Evolutionary conservation across 2,888 invertebrate genomes (phyloP).

Genomic region (Calliscelio sp.): DNA sequence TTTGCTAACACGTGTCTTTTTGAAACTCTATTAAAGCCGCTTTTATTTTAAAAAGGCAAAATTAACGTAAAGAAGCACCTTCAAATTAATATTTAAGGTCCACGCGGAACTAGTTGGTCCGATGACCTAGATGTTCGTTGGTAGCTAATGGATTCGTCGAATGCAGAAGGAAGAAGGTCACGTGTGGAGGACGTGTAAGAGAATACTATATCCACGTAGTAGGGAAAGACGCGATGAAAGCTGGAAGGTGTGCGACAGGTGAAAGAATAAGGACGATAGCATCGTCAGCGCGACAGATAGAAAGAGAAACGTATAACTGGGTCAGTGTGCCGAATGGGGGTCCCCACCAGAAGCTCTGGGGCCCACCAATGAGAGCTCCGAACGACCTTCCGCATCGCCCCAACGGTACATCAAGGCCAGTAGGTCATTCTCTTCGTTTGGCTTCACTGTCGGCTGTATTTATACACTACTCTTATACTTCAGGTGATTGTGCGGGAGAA

Average conservation of each 20-base stretch:
- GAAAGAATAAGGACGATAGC: slow-evolving; percentile 58
- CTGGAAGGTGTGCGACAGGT: slow-evolving; percentile 55
- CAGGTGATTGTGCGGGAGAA: slow-evolving; percentile 44
- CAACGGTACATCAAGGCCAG: slow-evolving; percentile 82
- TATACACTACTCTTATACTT: slow-evolving; percentile 38
- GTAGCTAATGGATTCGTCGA: slow-evolving; percentile 74
- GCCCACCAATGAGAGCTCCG: slow-evolving; percentile 62
- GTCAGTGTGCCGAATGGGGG: slow-evolving; percentile 64
- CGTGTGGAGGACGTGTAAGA: slow-evolving; percentile 67
- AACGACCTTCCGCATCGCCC: slow-evolving; percentile 71
- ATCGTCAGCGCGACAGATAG: slow-evolving; percentile 38
- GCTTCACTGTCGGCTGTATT: slow-evolving; percentile 60
- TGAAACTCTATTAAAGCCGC: slow-evolving; percentile 18
- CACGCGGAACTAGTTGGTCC: slow-evolving; percentile 75
- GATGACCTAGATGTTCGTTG: slow-evolving; percentile 81
- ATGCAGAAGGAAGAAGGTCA: slow-evolving; percentile 74
- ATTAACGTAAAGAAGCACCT: slow-evolving; percentile 52
- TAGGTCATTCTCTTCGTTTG: slow-evolving; percentile 81
- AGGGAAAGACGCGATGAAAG: slow-evolving; percentile 77
- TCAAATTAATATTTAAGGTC: slow-evolving; percentile 68
- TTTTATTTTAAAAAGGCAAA: slow-evolving; percentile 48
- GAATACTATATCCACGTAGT: slow-evolving; percentile 62
- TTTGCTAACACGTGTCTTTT: slow-evolving; percentile 12
- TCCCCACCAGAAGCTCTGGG: slow-evolving; percentile 40
- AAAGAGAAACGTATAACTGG: slow-evolving; percentile 62